Base-by-base conservation (phyloP, 1,140 invertebrate species). In the Radopholus similis region DNA sequence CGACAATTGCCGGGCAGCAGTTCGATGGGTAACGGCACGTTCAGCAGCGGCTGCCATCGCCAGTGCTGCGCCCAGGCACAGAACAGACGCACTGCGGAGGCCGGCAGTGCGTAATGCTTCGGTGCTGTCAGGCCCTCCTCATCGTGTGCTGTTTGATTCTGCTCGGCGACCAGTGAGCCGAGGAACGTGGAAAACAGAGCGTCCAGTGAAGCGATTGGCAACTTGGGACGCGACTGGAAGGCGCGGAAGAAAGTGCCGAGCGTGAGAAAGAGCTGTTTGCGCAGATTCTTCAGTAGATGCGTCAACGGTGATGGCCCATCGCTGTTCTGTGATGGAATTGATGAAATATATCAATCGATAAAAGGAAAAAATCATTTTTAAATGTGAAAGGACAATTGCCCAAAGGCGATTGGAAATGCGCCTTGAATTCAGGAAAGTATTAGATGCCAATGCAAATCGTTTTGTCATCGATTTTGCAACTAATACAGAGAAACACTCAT, bases 201-300 rank as follows among this genome's bases (percentile, higher is more conserved):
- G 26, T 58, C 32, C 13, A 64, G 15, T 15, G 32, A 2, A 8
- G 15, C 21, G n/a, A 21, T 23, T 6, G 32, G 47, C 38, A 64
- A 58, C 23, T 58, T 62, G 34, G 49, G 26, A 34, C 63, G 63
- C 3, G 32, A 42, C n/a, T 63, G 37, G 56, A 57, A 64, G 8
- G 58, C 11, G 26, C 47, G 63, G 23, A 64, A 49, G 18, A 64
- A 64, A 60, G 5, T 35, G 2, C 18, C 18, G 55, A 66, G 38
- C 1, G 53, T 32, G 37, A 72, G 58, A 28, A 71, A 74, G 26
- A 58, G 28, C 57, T 51, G 32, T 6, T 28, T 37, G 4, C 70
- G 23, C 13, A 73, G 28, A 21, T 21, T 56, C n/a, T 69, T 72
- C 18, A 71, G 30, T 26, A 47, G 28, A 2, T 40, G 42, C 6